Evolutionary conservation across 2,797 vertebrate species (phyloP), one percentile per base, ranked within the genome.

Genomic region (Chelon labrosus): DNA sequence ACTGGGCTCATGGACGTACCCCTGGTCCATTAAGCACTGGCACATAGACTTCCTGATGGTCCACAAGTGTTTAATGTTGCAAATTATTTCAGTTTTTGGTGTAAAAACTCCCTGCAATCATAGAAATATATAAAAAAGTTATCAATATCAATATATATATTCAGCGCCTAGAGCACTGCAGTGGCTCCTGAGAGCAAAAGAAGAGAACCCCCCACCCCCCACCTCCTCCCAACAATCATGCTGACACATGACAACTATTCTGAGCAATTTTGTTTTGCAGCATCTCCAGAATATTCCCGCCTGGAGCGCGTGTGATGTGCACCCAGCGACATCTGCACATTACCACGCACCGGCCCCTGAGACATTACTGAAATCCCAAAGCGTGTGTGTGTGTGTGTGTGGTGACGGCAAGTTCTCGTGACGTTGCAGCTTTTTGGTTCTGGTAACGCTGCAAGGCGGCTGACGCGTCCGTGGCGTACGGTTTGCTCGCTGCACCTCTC

Each of bases 261-360:
- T 37, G 52, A 68, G 53, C 35, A n/a, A n/a, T 59, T 63, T 20
- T 11, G 10, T 13, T 25, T 52, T 35, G 20, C 10, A 50, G 37
- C 2, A 31, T 58, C 46, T 35, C 55, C 46, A 77, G 52, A 55
- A 61, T 74, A 75, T 74, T 75, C 73, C 61, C 9, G 44, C 52
- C 60, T 37, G 19, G 13, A 69, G 73, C 20, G 7, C 2, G 67
- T 70, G 49, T 57, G 37, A 76, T 57, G 51, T 80, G 70, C 70
- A 77, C 52, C 65, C 74, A 22, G 52, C 5, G 19, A 70, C 59
- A 85, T 82, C 42, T 44, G 63, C 60, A 74, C 11, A 60, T 74
- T 53, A 62, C 51, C 64, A 74, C 69, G 31, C 59, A 70, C 55
- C 47, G 51, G 31, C 51, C 58, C 52, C n/a, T 0, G 58, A 70